Conservation (phyloP, 2,113 vertebrate species). For the Tachysurus fulvidraco region DNA sequence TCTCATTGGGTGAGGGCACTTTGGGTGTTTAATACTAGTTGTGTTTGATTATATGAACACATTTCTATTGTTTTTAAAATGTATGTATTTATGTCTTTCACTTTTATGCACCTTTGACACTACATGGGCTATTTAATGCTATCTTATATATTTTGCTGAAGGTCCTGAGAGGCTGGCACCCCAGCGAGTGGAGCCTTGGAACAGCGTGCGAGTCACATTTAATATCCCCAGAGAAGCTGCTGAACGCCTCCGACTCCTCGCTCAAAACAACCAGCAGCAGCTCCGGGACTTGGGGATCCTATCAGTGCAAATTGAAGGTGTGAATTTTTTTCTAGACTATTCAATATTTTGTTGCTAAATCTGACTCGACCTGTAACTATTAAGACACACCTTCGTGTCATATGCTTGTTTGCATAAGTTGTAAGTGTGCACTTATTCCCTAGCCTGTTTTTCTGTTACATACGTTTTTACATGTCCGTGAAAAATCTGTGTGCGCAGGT, state of each 20-base stretch:
- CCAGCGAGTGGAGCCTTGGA: slow-evolving; percentile 93
- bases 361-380: neutral
- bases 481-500: slow-evolving; percentile 67
- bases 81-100: neutral
- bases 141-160: slow-evolving; percentile 53
- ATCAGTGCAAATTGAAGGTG: slow-evolving; percentile 98
- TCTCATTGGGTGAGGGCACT: slow-evolving; percentile 84
- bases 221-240: slow-evolving; percentile 96
- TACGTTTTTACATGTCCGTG: neutral
- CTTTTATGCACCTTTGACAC: neutral
- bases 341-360: neutral
- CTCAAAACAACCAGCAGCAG: slow-evolving; percentile 97
- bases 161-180: slow-evolving; percentile 81
- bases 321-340: neutral
- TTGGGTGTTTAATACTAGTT: neutral
- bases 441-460: neutral
- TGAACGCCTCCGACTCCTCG: slow-evolving; percentile 87
- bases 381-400: neutral
- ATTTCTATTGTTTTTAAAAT: neutral
- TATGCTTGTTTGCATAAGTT: too few relatives aligned
- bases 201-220: slow-evolving; percentile 97
- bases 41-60: neutral
- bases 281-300: slow-evolving; percentile 96
- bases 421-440: neutral
- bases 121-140: neutral